Base-by-base conservation (phyloP, 2,888 invertebrate species). In the Acheta domesticus region DNA sequence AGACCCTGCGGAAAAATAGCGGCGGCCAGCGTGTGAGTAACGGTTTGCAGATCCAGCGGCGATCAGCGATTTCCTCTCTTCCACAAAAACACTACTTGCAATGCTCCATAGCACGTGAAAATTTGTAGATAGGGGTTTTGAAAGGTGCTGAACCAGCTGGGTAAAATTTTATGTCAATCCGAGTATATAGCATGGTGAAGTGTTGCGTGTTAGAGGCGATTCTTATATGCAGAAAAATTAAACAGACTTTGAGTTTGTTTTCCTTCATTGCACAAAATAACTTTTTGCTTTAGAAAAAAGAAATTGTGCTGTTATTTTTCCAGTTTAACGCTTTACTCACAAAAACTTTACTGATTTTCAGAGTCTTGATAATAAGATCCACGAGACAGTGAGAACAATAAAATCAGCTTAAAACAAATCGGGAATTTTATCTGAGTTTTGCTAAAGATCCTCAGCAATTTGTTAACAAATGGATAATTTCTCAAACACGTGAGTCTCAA, bases 381-480 rank as follows among this genome's bases (percentile, higher is more conserved):
- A 98, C 85, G 99, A 99, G 89, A 98, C 98, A 0, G 99, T 99
- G 74, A 99, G 99, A 86, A 98, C 98, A 0, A 99, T 99, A 83
- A n/a, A 98, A 99, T 87, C 97, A 98, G 86, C 89, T 98, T 87
- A 99, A 99, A 88, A 97, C 96, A 0, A 97, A 98, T 87, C 91
- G 99, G 78, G 99, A 99, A 88, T 99, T 99, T 90, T 98, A 98
- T 89, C 89, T 98, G 78, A 96, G 97, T 86, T 99, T 99, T 89
- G 95, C 98, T 82, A 96, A 97, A 87, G 97, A 99, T 89, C 99
- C 99, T 48, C 98, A 98, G 86, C 96, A 96, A 86, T 99, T 99
- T 87, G 96, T 98, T 82, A 96, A 98, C 87, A 97, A 97, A 86
- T 99, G 99, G 99, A 95, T 99, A 82, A 94, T 97, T 80, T 97